These are phyloP conservation scores for Entomyzon cyanotis DNA, from an alignment of 2,113 vertebrate species.

Conservation along the genomic window DNA sequence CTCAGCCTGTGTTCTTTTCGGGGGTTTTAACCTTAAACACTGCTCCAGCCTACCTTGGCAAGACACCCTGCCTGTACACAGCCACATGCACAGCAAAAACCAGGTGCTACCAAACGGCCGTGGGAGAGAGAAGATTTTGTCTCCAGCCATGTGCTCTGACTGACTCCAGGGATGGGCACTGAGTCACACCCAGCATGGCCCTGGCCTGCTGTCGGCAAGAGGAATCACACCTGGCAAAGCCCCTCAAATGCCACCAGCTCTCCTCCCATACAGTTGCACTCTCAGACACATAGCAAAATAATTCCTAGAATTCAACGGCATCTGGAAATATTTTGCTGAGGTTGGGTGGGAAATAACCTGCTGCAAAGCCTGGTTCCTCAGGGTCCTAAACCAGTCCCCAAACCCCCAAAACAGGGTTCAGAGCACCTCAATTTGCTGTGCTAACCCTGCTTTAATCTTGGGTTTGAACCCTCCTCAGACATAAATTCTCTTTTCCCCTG, in stretches of 20 bases:
- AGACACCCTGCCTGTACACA: not conserved
- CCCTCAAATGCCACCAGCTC: not conserved
- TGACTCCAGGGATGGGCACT: not conserved
- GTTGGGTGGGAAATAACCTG: not conserved
- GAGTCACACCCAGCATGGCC: rapidly evolving
- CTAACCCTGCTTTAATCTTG: not conserved
- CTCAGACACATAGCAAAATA: not conserved
- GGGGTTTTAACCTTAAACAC: not conserved
- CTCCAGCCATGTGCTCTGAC: not conserved
- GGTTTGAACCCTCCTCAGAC: not conserved
- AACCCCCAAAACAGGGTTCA: not conserved
- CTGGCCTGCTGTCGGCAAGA: not conserved
- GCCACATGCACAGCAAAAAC: not conserved
- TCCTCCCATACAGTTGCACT: rapidly evolving
- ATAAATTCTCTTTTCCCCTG: not conserved
- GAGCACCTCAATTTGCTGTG: not conserved
- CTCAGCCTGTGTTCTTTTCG: not conserved
- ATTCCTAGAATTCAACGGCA: not conserved
- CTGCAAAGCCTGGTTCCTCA: not conserved
- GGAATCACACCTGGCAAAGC: not conserved
- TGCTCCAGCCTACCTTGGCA: not conserved
- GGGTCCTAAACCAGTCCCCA: rapidly evolving
- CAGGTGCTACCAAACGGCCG: not conserved
- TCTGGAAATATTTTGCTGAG: not conserved
- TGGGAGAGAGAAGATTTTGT: not conserved